Evolutionary conservation across 2,888 invertebrate species (phyloP).

Genomic region (Hylaea fasciaria): DNA sequence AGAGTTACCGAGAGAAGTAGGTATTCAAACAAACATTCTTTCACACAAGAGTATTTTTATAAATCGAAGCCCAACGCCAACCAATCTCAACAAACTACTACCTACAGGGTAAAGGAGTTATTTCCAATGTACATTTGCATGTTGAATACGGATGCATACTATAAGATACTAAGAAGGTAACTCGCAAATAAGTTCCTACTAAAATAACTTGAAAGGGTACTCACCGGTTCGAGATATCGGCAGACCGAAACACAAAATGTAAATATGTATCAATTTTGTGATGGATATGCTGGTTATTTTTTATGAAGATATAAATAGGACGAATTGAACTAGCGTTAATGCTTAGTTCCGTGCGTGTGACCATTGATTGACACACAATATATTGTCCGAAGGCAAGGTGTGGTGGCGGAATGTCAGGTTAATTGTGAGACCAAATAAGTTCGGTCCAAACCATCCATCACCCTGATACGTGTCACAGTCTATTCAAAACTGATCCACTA

Average conservation of each 20-base stretch:
- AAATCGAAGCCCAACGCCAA: constrained; percentile 3
- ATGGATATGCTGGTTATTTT: constrained; percentile 6
- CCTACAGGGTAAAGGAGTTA: constrained; percentile 3
- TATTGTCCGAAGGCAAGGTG: constrained; percentile 74
- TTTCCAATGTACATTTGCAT: constrained; percentile 5
- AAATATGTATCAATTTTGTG: background rate
- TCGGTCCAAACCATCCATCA: constrained; percentile 71
- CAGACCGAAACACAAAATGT: constrained; percentile 5
- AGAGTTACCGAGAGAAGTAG: no score
- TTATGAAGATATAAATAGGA: constrained; percentile 21
- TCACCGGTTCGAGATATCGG: constrained; percentile 9
- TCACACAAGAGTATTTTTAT: background rate
- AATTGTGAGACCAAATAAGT: constrained; percentile 74
- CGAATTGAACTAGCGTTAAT: constrained; percentile 50
- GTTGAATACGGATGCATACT: constrained; percentile 8
- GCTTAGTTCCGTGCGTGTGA: constrained; percentile 66
- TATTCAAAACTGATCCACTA: constrained; percentile 67
- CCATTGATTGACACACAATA: constrained; percentile 77
- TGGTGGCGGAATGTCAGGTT: constrained; percentile 70
- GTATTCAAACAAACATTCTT: no score
- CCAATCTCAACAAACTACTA: constrained; percentile 15
- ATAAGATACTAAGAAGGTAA: background rate
- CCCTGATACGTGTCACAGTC: constrained; percentile 60
- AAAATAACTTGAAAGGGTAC: constrained; percentile 7
- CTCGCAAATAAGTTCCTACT: constrained; percentile 11